These are phyloP conservation scores for Eulemur macaco DNA, from an alignment of 2,113 vertebrate species.

Conservation along the genomic window DNA sequence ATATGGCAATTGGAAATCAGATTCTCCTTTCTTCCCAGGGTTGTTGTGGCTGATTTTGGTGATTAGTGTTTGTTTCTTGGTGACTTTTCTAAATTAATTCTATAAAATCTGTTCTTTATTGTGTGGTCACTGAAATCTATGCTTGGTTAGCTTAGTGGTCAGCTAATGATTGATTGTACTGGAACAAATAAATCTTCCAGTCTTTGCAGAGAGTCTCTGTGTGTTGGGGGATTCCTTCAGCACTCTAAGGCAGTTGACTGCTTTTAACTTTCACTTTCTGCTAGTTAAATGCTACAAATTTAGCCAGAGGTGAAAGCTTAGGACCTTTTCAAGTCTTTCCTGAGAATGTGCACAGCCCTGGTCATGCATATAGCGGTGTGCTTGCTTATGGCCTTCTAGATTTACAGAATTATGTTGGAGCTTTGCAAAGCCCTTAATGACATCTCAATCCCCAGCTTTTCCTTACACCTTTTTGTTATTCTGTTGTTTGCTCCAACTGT, in stretches of 20 bases:
- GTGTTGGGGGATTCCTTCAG: background rate
- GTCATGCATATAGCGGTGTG: background rate
- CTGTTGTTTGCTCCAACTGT: background rate
- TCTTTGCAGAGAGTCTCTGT: background rate
- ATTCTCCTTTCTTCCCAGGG: background rate
- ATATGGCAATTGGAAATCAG: background rate
- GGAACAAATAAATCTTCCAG: background rate
- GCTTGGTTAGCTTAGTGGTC: background rate
- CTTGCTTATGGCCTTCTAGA: background rate
- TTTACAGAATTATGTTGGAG: background rate
- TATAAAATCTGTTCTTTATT: background rate
- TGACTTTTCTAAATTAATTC: background rate
- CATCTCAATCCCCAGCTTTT: background rate
- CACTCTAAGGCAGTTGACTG: background rate
- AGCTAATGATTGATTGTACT: background rate
- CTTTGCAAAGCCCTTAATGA: background rate
- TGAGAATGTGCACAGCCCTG: background rate
- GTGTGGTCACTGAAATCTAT: background rate
- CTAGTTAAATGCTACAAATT: background rate
- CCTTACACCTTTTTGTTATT: background rate
- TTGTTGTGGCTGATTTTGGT: background rate
- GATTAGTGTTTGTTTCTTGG: background rate
- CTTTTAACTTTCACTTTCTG: conserved; percentile 11
- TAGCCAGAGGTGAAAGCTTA: background rate
- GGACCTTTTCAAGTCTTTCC: background rate